phyloP scores from a whole-genome alignment of 1,140 invertebrate species.

The Lysiphlebus fabarum region DNA sequence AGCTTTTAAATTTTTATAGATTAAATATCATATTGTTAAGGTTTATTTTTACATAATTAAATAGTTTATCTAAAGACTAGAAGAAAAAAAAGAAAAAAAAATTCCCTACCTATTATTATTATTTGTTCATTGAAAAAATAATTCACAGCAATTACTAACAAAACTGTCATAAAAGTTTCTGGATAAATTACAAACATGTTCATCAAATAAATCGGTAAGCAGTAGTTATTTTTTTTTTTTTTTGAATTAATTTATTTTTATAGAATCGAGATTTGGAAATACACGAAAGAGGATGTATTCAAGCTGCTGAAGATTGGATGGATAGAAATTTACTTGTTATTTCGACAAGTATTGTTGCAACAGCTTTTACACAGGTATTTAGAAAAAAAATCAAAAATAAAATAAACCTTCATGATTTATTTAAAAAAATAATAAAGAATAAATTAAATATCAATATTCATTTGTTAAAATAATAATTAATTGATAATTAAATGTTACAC shows the following conservation, averaged over 20 bases:
- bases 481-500: neutral
- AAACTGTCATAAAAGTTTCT: no score
- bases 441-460: neutral
- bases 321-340: constrained; percentile 90
- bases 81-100: no score
- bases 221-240: constrained; percentile 28
- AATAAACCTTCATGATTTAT: neutral
- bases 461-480: neutral
- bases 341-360: constrained; percentile 77
- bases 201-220: constrained; percentile 30
- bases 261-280: constrained; percentile 75
- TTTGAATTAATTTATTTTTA: constrained; percentile 44
- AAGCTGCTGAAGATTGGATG: constrained; percentile 90
- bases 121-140: no score
- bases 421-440: no score
- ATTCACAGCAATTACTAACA: no score
- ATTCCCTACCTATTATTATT: no score
- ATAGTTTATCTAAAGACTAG: no score
- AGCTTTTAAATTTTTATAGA: no score
- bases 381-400: neutral
- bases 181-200: neutral
- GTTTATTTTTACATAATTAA: no score
- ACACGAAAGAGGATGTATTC: constrained; percentile 90
- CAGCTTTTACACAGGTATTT: constrained; percentile 86
- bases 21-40: no score